A percentile compares a stretch with the other conserved stretches of the same genome.
Evolutionary conservation across 2,797 vertebrate genomes (phyloP).

Genomic region (Siniperca scherzeri): DNA sequence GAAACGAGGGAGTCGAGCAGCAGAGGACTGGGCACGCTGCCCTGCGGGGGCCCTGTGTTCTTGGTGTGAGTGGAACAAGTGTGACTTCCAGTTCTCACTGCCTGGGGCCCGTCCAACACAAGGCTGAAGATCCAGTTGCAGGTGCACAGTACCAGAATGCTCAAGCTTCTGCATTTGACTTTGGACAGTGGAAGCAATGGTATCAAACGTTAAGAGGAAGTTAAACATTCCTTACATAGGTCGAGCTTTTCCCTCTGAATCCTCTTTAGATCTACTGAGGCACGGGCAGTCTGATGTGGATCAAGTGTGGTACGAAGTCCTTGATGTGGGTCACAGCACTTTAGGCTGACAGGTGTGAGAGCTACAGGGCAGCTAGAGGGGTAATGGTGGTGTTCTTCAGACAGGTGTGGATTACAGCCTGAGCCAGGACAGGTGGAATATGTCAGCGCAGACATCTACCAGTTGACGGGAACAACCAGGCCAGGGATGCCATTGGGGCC

Average conservation of each 20-base stretch:
- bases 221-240: background rate
- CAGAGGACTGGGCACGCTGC: constrained; percentile 18
- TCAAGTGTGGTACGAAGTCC: background rate
- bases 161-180: background rate
- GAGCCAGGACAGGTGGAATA: constrained; percentile 19
- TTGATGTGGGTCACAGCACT: constrained; percentile 20
- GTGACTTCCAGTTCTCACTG: constrained; percentile 23
- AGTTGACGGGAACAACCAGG: constrained; percentile 15
- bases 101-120: constrained; percentile 16
- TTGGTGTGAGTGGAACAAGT: constrained; percentile 26
- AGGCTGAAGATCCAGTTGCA: background rate
- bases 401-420: constrained; percentile 31
- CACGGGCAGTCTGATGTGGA: background rate
- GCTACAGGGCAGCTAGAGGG: constrained; percentile 14
- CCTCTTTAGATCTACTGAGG: background rate
- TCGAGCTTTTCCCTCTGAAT: background rate
- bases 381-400: constrained; percentile 15
- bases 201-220: constrained; percentile 1
- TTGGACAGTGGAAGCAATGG: background rate
- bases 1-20: constrained; percentile 17
- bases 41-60: constrained; percentile 11
- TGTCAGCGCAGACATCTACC: constrained; percentile 33
- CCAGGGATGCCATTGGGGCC: constrained; percentile 8
- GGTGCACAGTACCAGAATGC: background rate
- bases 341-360: constrained; percentile 16